Conservation (phyloP, 2,888 invertebrate genomes). For the Leucophora obtusa region DNA sequence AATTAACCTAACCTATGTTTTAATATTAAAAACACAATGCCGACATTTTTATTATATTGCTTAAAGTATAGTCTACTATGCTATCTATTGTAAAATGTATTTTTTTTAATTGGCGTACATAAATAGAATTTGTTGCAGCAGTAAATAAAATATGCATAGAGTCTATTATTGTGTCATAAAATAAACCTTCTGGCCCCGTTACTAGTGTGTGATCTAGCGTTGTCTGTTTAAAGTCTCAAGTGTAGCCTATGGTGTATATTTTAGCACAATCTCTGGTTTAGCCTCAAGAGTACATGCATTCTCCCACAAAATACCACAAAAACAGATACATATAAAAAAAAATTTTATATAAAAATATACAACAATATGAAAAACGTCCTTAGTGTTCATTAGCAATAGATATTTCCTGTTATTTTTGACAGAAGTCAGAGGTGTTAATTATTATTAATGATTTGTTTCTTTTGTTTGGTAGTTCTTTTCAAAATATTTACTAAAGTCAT, state of each 20-base stretch:
- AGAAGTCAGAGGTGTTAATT: slow-evolving; percentile 46
- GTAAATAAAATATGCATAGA: neutral
- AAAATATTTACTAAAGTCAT: slow-evolving; percentile 8
- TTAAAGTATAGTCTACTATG: neutral
- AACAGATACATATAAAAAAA: neutral
- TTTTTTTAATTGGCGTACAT: too few relatives aligned
- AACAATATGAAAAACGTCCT: slow-evolving; percentile 29
- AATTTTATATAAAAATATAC: slow-evolving; percentile 25
- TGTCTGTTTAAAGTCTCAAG: neutral
- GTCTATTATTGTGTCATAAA: neutral
- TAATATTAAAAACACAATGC: too few relatives aligned
- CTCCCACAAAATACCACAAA: neutral
- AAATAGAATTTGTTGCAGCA: neutral
- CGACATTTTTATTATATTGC: too few relatives aligned
- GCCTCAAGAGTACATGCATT: neutral
- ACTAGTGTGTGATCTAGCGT: neutral
- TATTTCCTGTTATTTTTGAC: neutral
- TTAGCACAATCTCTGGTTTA: neutral
- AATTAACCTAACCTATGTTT: too few relatives aligned
- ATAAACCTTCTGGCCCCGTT: neutral
- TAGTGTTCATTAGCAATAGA: slow-evolving; percentile 25
- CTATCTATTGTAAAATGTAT: neutral
- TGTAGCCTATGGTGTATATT: neutral
- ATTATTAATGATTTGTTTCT: slow-evolving; percentile 37
- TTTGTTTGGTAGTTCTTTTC: neutral